These are phyloP conservation scores for Eretmochelys imbricata DNA, from an alignment of 2,113 vertebrate genomes.

Conservation along the genomic window DNA sequence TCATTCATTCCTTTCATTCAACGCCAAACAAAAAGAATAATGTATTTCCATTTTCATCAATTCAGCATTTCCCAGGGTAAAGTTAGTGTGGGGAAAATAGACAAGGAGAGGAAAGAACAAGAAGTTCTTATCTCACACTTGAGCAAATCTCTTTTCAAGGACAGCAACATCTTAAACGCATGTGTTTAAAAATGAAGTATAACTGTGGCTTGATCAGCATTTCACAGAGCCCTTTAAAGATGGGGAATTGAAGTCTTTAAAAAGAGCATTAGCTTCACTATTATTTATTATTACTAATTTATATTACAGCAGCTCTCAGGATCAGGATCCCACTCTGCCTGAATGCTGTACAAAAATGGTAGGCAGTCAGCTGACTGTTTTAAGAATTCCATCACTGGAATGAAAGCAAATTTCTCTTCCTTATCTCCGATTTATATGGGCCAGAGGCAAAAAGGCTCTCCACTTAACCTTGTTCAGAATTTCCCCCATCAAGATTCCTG, in stretches of 20 bases:
- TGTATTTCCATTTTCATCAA: slow-evolving; percentile 31
- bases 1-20: not conserved
- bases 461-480: not conserved
- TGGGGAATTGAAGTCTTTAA: not conserved
- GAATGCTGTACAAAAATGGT: not conserved
- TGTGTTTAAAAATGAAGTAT: not conserved
- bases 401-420: not conserved
- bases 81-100: slow-evolving; percentile 38
- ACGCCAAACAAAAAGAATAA: not conserved
- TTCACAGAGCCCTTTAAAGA: not conserved
- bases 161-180: not conserved
- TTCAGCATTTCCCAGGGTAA: slow-evolving; percentile 11
- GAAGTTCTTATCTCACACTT: not conserved
- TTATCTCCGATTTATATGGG: not conserved
- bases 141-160: not conserved
- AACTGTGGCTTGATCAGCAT: not conserved
- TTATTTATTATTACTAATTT: not conserved
- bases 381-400: not conserved
- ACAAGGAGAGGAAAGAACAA: slow-evolving; percentile 14
- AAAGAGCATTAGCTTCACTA: not conserved
- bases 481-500: not conserved
- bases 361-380: not conserved
- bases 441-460: not conserved
- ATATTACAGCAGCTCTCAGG: not conserved
- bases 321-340: not conserved